These are phyloP conservation scores for Pongo pygmaeus DNA, from an alignment of 2,113 vertebrate species.

Conservation along the genomic window DNA sequence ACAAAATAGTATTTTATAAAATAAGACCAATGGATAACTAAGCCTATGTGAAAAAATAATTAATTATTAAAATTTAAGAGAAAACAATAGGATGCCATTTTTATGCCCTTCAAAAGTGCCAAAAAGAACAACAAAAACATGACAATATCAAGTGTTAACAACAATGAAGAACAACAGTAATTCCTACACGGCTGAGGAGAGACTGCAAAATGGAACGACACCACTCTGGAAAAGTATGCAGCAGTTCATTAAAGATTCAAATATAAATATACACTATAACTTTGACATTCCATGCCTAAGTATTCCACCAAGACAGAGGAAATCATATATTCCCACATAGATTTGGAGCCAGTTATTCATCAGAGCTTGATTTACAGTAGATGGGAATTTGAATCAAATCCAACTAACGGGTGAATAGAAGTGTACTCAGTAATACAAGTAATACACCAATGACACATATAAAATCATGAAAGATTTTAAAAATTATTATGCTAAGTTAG, in stretches of 20 bases:
- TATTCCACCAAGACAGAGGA: not conserved
- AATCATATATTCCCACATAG: not conserved
- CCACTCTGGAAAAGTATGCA: not conserved
- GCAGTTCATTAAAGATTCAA: not conserved
- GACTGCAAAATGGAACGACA: not conserved
- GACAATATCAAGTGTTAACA: not conserved
- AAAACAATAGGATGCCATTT: not conserved
- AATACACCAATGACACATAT: not conserved
- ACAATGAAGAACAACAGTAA: not conserved
- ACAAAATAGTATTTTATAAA: not conserved
- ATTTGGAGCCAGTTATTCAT: not conserved
- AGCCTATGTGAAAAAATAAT: not conserved
- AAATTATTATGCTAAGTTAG: not conserved
- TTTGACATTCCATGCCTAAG: not conserved
- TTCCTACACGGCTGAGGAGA: not conserved
- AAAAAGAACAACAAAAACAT: not conserved
- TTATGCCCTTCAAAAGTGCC: not conserved
- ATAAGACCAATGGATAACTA: not conserved
- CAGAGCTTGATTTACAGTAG: not conserved
- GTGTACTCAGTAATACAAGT: not conserved
- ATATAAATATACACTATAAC: not conserved
- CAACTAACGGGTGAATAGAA: not conserved
- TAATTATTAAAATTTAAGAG: not conserved
- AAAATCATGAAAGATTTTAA: not conserved
- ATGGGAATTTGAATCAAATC: not conserved